Evolutionary conservation across 2,113 vertebrate genomes (phyloP).

Genomic region (Erpornis zantholeuca): DNA sequence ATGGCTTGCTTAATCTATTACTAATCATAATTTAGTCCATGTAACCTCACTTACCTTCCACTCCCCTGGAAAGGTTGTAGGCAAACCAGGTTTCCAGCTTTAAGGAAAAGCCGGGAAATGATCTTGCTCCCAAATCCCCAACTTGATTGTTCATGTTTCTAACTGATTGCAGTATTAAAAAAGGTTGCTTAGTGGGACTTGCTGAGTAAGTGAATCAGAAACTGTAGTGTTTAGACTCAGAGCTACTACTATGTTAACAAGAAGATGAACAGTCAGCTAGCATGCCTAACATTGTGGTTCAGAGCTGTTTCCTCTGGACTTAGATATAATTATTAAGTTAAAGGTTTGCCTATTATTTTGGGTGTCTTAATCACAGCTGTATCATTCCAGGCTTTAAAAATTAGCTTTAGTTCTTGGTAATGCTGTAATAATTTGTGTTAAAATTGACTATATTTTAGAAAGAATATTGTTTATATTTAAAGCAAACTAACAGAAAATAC

Average conservation of each 20-base stretch:
- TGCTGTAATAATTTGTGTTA: neutral
- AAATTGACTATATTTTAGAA: neutral
- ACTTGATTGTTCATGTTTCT: neutral
- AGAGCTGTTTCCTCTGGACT: neutral
- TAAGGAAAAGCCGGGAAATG: neutral
- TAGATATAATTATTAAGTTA: neutral
- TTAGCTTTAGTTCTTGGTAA: neutral
- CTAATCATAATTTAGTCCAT: neutral
- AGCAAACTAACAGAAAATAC: neutral
- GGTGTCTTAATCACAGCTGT: neutral
- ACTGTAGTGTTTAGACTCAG: neutral
- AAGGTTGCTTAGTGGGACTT: neutral
- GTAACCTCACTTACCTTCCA: neutral
- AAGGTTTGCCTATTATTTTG: neutral
- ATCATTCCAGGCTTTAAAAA: neutral
- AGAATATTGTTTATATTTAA: neutral
- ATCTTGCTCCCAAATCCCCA: neutral
- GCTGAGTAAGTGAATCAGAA: neutral
- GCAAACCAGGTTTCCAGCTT: neutral
- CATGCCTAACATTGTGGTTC: neutral
- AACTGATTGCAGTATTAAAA: neutral
- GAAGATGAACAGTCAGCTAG: neutral
- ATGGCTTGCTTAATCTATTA: neutral
- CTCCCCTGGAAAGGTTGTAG: neutral
- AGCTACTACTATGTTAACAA: neutral